Percentiles rank a stretch among this genome's conserved stretches.
Evolutionary conservation across 1,140 invertebrate species (phyloP).

Genomic region (Tribolium castaneum): DNA sequence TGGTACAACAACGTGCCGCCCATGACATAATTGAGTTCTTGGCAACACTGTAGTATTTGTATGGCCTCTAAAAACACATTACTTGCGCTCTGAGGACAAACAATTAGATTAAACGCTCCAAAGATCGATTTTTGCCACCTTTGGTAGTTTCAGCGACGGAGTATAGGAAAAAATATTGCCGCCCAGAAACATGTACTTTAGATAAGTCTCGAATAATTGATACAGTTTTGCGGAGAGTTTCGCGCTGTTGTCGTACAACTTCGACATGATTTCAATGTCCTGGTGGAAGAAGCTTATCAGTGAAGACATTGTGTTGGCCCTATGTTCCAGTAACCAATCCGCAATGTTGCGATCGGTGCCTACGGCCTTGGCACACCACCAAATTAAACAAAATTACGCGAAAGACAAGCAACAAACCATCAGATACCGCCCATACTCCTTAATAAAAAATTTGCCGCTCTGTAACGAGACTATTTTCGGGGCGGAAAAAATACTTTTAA

Average conservation of each 20-base stretch:
- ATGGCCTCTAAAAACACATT: slow-evolving; percentile 85
- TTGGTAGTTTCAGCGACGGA: slow-evolving; percentile 80
- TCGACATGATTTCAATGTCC: slow-evolving; percentile 76
- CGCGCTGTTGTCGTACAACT: slow-evolving; percentile 70
- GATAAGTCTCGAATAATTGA: slow-evolving; percentile 85
- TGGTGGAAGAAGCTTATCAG: slow-evolving; percentile 83
- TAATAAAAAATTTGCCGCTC: slow-evolving; percentile 86
- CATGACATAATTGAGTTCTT: slow-evolving; percentile 77
- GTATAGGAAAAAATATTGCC: slow-evolving; percentile 83
- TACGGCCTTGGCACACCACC: slow-evolving; percentile 71
- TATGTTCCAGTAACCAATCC: slow-evolving; percentile 80
- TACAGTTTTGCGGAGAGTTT: slow-evolving; percentile 81
- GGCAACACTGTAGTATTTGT: slow-evolving; percentile 81
- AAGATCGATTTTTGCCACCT: slow-evolving; percentile 67
- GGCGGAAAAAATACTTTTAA: slow-evolving; percentile 77
- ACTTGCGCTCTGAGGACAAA: slow-evolving; percentile 76
- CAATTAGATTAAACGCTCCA: slow-evolving; percentile 14
- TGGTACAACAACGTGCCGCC: slow-evolving; percentile 84
- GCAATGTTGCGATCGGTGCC: slow-evolving; percentile 87
- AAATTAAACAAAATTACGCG: slow-evolving; percentile 24
- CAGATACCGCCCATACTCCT: slow-evolving; percentile 81
- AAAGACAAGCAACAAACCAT: slow-evolving; percentile 69
- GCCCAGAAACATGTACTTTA: slow-evolving; percentile 81
- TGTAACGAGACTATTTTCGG: slow-evolving; percentile 80
- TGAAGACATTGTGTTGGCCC: slow-evolving; percentile 77